Base-by-base conservation (phyloP, 92 coral and sea anemone species). In the Bergia puertoricense region DNA sequence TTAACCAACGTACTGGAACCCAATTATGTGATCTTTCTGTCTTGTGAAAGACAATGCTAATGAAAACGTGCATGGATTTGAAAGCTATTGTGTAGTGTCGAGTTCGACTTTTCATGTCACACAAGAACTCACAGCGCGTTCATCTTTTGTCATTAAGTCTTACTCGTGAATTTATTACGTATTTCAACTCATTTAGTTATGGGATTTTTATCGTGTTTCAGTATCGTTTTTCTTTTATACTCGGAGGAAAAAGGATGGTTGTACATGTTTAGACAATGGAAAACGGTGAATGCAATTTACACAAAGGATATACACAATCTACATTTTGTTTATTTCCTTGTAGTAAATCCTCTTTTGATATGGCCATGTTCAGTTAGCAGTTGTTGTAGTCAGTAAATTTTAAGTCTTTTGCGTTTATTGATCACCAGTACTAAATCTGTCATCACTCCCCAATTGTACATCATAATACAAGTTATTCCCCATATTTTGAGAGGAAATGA, bases 31-130 rank as follows among this genome's bases (percentile, higher is more conserved):
- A 18, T 43, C 14, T 84, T 84, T 84, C 59, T 46, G 6, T 48
- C 77, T 84, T 23, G 23, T 76, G 80, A 76, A 76, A 76, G 78
- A 71, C 86, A 89, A 94, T 94, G 93, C 91, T 81, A 92, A 91
- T 93, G 87, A 86, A 90, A 94, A 94, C 93, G 94, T 92, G 96
- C 82, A 77, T 84, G 87, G 45, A 14, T 15, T 45, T 45, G 66
- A 36, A 72, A 48, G 44, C 66, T 38, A 84, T 84, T 71, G 87
- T 68, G 59, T 83, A 20, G 59, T 84, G 13, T 15, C 54, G 16
- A 65, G 30, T n/a, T 45, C 75, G n/a, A 46, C 42, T 46, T 79
- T 20, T 14, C 39, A 22, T 84, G 87, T 84, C 87, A 84, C 86
- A 83, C 79, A 71, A 84, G 77, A 5, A 30, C 13, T 48, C 43